Evolutionary conservation across 2,888 invertebrate species (phyloP).

Genomic region (Mimumesa dahlbomi): DNA sequence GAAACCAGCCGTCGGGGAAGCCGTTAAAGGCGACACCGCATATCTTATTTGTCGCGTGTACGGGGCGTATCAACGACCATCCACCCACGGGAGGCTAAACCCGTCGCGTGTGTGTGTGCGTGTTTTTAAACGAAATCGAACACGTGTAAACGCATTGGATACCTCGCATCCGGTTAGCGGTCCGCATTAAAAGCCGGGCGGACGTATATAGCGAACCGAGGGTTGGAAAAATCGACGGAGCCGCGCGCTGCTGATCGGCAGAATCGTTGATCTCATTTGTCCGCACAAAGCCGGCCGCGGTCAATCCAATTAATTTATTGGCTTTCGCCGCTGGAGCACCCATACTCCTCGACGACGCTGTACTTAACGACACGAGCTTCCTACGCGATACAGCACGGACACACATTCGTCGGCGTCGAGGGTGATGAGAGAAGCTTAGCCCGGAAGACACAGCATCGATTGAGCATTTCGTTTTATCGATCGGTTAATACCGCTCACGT

Average conservation of each 20-base stretch:
- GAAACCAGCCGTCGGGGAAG: constrained; percentile 15
- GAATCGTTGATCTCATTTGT: constrained; percentile 79
- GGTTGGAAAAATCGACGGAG: constrained; percentile 45
- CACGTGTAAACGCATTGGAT: constrained; percentile 56
- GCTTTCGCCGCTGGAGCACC: constrained; percentile 69
- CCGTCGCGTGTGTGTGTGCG: constrained; percentile 9
- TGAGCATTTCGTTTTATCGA: too few relatives aligned
- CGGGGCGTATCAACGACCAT: not conserved
- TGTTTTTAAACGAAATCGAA: constrained; percentile 52
- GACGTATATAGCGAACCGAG: too few relatives aligned
- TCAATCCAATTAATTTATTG: constrained; percentile 80
- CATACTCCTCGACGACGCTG: constrained; percentile 8
- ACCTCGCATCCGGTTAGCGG: constrained; percentile 56
- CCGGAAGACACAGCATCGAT: too few relatives aligned
- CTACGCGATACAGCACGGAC: constrained; percentile 21
- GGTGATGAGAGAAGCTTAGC: constrained; percentile 10
- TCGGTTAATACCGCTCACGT: too few relatives aligned
- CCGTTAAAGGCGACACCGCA: constrained; percentile 30
- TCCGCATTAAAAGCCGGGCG: constrained; percentile 47
- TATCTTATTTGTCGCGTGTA: constrained; percentile 36
- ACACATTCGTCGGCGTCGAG: not conserved
- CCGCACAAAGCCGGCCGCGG: constrained; percentile 75
- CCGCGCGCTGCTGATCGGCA: constrained; percentile 73
- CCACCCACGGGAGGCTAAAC: not conserved
- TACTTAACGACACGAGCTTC: constrained; percentile 46